A percentile compares a stretch with the other conserved stretches of the same genome.
Conservation (phyloP, 2,797 vertebrate genomes). For the Synaphobranchus kaupii region DNA sequence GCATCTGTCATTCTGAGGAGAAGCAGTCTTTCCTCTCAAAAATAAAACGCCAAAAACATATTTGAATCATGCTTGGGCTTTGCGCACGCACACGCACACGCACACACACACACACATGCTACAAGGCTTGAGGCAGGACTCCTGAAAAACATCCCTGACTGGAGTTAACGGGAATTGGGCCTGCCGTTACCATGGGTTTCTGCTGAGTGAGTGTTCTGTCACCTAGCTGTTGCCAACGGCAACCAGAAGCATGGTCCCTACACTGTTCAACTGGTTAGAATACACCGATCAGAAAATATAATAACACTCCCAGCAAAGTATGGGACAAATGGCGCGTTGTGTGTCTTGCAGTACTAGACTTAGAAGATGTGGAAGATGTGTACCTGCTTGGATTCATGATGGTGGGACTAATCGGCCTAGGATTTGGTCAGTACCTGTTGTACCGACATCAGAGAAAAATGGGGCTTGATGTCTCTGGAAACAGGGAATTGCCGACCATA, state of each 20-base stretch:
- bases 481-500: no score
- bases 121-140: neutral
- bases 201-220: neutral
- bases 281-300: neutral
- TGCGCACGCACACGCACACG: neutral
- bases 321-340: no score
- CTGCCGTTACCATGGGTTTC: neutral
- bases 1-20: slow-evolving; percentile 54
- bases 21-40: slow-evolving; percentile 50
- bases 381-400: no score
- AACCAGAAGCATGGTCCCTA: neutral
- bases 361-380: no score
- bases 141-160: neutral
- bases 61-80: neutral
- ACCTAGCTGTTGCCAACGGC: neutral
- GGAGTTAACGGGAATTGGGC: neutral
- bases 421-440: no score
- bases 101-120: neutral
- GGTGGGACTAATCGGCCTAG: no score
- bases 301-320: neutral
- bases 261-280: neutral
- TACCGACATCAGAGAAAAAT: no score
- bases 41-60: neutral
- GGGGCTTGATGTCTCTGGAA: no score
- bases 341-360: no score